Evolutionary conservation across 2,888 invertebrate species (phyloP).

Genomic region (Troides oblongomaculatus): DNA sequence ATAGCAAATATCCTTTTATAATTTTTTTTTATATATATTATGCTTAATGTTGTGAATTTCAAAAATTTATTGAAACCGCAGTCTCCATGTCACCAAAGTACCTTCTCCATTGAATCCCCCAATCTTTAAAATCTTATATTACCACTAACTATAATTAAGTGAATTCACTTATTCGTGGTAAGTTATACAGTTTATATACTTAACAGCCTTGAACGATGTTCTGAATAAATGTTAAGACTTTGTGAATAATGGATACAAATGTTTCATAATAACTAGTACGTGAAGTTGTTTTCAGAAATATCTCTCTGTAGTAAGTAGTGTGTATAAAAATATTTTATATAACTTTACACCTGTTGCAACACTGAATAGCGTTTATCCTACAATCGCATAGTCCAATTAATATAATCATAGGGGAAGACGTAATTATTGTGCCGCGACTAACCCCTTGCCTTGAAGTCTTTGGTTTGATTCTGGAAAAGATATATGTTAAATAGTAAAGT

Average conservation of each 20-base stretch:
- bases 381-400: not conserved
- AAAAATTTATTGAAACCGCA: not conserved
- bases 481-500: no score
- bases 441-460: no score
- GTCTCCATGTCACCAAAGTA: no score
- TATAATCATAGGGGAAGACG: not conserved
- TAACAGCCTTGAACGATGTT: not conserved
- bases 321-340: not conserved
- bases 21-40: no score
- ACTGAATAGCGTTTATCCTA: not conserved
- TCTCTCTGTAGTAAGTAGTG: conserved; percentile 10
- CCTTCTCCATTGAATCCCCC: not conserved
- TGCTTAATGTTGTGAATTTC: not conserved
- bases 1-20: no score
- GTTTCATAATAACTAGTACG: not conserved
- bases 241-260: not conserved
- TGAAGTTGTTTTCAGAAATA: conserved; percentile 3
- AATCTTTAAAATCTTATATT: not conserved
- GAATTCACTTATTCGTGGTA: no score
- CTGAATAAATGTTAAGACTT: not conserved
- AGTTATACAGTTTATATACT: not conserved
- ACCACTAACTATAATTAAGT: no score
- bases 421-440: no score
- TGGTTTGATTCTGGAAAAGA: no score
- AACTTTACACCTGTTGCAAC: not conserved